Evolutionary conservation across 2,797 vertebrate genomes (phyloP).

Genomic region (Tokudaia tokunoshimensis): DNA sequence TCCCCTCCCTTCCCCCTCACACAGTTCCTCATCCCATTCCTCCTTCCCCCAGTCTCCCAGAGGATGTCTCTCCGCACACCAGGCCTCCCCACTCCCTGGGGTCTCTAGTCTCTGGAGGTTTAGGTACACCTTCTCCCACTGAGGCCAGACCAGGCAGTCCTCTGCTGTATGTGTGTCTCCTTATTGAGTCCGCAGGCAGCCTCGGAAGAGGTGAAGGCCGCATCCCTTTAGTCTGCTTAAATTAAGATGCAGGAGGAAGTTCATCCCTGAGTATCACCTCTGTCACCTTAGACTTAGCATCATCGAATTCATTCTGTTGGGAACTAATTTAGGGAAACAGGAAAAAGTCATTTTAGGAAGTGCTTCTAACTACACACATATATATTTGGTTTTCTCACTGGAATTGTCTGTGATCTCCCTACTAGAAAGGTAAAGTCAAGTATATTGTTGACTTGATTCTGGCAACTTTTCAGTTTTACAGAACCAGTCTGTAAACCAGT

Average conservation of each 20-base stretch:
- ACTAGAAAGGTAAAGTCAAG: not conserved
- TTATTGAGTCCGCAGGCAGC: not conserved
- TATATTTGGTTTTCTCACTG: constrained; percentile 31
- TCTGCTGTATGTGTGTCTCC: not conserved
- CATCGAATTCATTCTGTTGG: not conserved
- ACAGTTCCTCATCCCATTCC: not conserved
- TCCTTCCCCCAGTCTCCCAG: too few species aligned
- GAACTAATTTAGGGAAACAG: not conserved
- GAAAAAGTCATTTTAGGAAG: not conserved
- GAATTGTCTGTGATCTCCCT: not conserved
- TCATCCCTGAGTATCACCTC: not conserved
- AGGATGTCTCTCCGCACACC: too few species aligned
- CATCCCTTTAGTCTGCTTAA: not conserved
- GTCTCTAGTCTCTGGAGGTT: not conserved
- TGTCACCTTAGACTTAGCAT: not conserved
- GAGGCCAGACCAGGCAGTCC: not conserved
- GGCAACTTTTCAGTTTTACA: not conserved
- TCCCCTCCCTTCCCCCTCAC: not conserved
- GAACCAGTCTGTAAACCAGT: not conserved
- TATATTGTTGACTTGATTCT: not conserved
- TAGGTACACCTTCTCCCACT: not conserved
- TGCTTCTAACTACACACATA: too few species aligned
- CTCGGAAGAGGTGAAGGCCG: not conserved
- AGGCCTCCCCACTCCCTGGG: not conserved
- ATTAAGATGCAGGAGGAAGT: not conserved